phyloP scores from a whole-genome alignment of 2,797 vertebrate species.

The Linurgus olivaceus region DNA sequence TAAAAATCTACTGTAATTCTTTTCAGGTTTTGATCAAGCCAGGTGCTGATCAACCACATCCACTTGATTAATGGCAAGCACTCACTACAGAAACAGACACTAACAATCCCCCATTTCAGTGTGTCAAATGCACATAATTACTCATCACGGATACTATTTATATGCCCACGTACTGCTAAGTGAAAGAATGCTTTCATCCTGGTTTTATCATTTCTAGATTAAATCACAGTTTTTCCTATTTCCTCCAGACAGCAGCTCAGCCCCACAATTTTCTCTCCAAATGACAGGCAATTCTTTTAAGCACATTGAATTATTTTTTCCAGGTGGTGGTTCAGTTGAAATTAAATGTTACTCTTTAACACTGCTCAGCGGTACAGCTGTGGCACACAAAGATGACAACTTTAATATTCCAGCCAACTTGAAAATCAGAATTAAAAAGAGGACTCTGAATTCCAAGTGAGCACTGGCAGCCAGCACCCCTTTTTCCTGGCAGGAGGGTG shows the following conservation, averaged over 20 bases:
- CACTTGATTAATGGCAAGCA: not conserved
- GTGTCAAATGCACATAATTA: slow-evolving; percentile 20
- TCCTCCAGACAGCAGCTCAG: slow-evolving; percentile 34
- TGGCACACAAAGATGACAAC: not conserved
- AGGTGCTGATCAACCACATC: not conserved
- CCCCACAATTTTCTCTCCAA: slow-evolving; percentile 47
- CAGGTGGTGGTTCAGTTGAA: slow-evolving; percentile 51
- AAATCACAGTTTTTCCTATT: slow-evolving; percentile 50
- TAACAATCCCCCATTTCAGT: slow-evolving; percentile 16
- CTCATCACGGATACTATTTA: slow-evolving; percentile 6
- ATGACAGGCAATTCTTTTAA: slow-evolving; percentile 47
- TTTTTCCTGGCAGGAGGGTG: accelerated
- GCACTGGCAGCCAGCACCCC: not conserved
- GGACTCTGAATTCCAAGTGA: not conserved
- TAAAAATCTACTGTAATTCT: not conserved
- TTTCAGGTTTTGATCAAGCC: not conserved
- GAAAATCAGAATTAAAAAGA: not conserved
- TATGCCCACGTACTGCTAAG: slow-evolving; percentile 11
- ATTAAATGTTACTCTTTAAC: slow-evolving; percentile 8
- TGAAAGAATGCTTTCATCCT: slow-evolving; percentile 56
- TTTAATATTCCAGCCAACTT: not conserved
- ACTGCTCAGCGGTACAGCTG: not conserved
- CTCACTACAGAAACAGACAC: not conserved
- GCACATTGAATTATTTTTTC: slow-evolving; percentile 43
- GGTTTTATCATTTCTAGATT: slow-evolving; percentile 50